Percentiles rank a stretch among this genome's conserved stretches.
Conservation (phyloP, 2,797 vertebrate genomes). For the Sebastes elongatus region DNA sequence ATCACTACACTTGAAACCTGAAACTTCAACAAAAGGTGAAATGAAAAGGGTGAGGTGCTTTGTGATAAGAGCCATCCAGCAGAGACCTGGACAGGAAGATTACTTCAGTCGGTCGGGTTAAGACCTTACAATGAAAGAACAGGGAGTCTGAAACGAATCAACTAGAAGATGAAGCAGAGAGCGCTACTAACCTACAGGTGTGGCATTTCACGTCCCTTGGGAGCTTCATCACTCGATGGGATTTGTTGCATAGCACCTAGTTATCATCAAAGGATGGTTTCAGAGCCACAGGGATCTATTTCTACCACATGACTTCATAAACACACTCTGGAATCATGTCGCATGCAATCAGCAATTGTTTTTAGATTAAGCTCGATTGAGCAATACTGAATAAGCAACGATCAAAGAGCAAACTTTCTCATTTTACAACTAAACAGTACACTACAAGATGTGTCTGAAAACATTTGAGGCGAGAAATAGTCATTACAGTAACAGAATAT, state of each 20-base stretch:
- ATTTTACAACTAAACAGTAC: too few species aligned
- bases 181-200: not conserved
- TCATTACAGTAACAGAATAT: too few species aligned
- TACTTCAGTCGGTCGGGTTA: not conserved
- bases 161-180: not conserved
- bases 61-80: not conserved
- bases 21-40: conserved; percentile 35
- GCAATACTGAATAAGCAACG: not conserved
- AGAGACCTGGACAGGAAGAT: not conserved
- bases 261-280: not conserved
- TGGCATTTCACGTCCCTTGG: not conserved
- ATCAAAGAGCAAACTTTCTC: too few species aligned
- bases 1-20: conserved; percentile 16
- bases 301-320: not conserved
- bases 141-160: not conserved
- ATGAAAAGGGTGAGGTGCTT: conserved; percentile 2
- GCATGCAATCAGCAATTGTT: not conserved
- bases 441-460: too few species aligned
- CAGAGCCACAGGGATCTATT: not conserved
- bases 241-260: conserved; percentile 14
- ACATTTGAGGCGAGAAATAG: too few species aligned
- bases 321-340: not conserved
- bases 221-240: not conserved
- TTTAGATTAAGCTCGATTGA: not conserved
- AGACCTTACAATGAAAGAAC: not conserved